Base-by-base conservation (phyloP, 1,140 invertebrate species). In the Drosophila virilis region DNA sequence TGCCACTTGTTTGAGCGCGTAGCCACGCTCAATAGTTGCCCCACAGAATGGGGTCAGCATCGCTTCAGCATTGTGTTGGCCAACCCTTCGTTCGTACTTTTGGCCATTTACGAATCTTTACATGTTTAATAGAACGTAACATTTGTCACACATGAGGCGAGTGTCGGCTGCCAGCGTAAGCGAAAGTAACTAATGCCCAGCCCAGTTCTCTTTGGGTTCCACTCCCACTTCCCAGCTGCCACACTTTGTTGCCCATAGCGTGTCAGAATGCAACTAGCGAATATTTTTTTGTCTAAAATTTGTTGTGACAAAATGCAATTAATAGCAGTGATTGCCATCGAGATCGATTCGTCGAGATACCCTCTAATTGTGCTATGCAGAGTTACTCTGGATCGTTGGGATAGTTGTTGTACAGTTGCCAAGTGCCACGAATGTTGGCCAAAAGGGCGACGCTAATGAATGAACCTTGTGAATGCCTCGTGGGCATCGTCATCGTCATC, bases 41-140 rank as follows among this genome's bases (percentile, higher is more conserved):
- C 75, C 38, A 51, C 46, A 38, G 48, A 86, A 74, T 55, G 76
- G 52, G 82, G 75, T 80, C 82, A 67, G 2, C 38, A 37, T n/a
- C 37, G 28, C 22, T 50, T 33, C 15, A 10, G 32, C 28, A 33
- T 59, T 59, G 42, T 59, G n/a, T 52, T 55, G 80, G 62, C 83
- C 76, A 74, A 81, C 77, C 82, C 75, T 76, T 76, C 42, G 37
- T 33, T 12, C 43, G 22, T 22, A 50, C 54, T 51, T 69, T 69
- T 59, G 54, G 59, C 28, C 35, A 58, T 73, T 70, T 67, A 58
- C 68, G 54, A 48, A 55, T 82, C 69, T 89, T 72, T 83, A 80
- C 77, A 89, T 83, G 71, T 80, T 89, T 89, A 89, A 84, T 89
- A 85, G 84, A 89, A 89, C 84, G 84, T 80, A 89, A 89, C 84